phyloP scores from a whole-genome alignment of 2,888 invertebrate species.

The Agrypnus murinus region DNA sequence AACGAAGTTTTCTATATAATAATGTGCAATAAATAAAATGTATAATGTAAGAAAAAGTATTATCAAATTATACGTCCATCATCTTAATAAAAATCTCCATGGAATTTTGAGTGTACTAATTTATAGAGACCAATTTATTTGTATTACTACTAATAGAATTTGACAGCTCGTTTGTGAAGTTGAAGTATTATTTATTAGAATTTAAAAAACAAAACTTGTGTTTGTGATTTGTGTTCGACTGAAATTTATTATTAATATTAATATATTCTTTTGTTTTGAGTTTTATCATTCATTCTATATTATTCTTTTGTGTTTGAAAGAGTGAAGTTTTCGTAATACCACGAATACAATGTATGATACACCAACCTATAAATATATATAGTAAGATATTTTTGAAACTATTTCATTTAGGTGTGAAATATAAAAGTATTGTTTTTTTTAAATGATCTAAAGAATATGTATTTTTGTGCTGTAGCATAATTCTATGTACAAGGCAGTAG shows the following conservation, averaged over 20 bases:
- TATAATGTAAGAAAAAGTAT: not conserved
- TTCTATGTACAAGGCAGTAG: slow-evolving; percentile 1
- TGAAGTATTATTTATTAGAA: slow-evolving; percentile 50
- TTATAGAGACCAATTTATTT: no score
- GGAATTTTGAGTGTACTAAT: not conserved
- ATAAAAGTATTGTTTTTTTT: not conserved
- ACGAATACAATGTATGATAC: slow-evolving; percentile 30
- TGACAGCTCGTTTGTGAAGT: slow-evolving; percentile 47
- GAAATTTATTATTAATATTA: slow-evolving; percentile 35
- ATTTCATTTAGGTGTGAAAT: not conserved
- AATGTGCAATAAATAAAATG: slow-evolving; percentile 21
- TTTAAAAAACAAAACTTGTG: slow-evolving; percentile 30
- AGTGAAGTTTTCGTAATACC: not conserved
- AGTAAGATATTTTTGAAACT: slow-evolving; percentile 23
- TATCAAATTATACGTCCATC: not conserved
- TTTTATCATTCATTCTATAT: slow-evolving; percentile 17
- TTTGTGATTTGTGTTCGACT: slow-evolving; percentile 50
- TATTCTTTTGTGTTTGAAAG: not conserved
- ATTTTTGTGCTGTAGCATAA: slow-evolving; percentile 18
- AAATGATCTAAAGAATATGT: not conserved
- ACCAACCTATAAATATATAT: slow-evolving; percentile 23
- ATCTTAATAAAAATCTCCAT: not conserved
- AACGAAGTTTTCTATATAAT: slow-evolving; percentile 1
- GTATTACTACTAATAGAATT: not conserved
- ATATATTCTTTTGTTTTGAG: not conserved